Conservation (phyloP, 1,140 invertebrate genomes). For the Lethrus apterus region DNA sequence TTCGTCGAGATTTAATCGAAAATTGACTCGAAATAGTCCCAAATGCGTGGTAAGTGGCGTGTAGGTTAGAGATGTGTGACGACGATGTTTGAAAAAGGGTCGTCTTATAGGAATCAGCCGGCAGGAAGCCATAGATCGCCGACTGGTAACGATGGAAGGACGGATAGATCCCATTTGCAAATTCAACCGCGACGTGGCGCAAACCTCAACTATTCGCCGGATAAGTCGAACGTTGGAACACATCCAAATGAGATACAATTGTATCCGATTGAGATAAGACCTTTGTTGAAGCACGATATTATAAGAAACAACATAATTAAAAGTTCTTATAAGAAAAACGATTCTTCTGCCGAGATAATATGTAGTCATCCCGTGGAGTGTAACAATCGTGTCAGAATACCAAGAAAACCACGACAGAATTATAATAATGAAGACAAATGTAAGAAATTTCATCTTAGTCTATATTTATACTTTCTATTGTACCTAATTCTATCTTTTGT, state of each 20-base stretch:
- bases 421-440: neutral
- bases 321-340: no score
- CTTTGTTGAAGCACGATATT: neutral
- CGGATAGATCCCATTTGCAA: no score
- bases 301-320: no score
- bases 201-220: neutral
- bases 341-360: neutral
- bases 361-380: neutral
- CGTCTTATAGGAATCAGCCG: no score
- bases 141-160: no score
- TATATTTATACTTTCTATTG: neutral
- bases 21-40: no score
- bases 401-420: conserved; percentile 1
- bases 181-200: neutral
- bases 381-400: conserved; percentile 1
- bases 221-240: neutral
- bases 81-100: no score
- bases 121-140: no score
- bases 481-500: neutral
- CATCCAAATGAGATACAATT: conserved; percentile 7
- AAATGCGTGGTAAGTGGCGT: no score
- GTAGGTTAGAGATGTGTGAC: no score
- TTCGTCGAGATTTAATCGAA: no score
- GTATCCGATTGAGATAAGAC: conserved; percentile 2
- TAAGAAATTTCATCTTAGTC: neutral